Conservation (phyloP, 2,113 vertebrate species). For the Felis catus region DNA sequence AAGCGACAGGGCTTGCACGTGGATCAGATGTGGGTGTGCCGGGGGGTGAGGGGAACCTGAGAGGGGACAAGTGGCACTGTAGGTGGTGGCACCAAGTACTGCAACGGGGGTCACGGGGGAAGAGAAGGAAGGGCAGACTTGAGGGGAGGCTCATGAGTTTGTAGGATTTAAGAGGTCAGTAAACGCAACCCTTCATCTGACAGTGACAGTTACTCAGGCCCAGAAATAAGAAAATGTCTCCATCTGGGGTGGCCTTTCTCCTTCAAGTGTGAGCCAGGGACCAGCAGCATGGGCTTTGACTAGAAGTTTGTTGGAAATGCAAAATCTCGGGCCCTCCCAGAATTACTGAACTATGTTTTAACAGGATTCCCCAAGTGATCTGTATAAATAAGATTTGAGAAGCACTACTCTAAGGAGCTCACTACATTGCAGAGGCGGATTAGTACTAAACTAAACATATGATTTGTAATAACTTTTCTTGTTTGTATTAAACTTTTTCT, state of each 20-base stretch:
- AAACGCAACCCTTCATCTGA: not conserved
- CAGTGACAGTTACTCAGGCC: not conserved
- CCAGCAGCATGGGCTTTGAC: not conserved
- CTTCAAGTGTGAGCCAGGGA: not conserved
- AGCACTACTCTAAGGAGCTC: not conserved
- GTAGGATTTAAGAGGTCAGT: not conserved
- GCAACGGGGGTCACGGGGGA: rapidly evolving
- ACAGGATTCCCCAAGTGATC: not conserved
- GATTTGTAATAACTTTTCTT: not conserved
- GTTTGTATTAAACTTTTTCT: not conserved
- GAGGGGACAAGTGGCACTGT: too few relatives aligned
- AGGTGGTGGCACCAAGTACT: too few relatives aligned
- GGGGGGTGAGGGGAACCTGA: not conserved
- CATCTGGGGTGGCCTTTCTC: not conserved
- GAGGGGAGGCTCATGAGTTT: not conserved
- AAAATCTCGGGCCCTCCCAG: not conserved
- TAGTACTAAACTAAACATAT: not conserved
- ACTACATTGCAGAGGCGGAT: not conserved
- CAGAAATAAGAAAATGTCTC: not conserved
- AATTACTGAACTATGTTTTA: not conserved
- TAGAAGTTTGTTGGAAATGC: not conserved
- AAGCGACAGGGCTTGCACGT: rapidly evolving
- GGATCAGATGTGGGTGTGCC: too few relatives aligned
- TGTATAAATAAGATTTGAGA: not conserved
- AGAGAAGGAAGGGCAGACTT: not conserved